Base-by-base conservation (phyloP, 2,888 invertebrate genomes). In the Invenusta paracnida region DNA sequence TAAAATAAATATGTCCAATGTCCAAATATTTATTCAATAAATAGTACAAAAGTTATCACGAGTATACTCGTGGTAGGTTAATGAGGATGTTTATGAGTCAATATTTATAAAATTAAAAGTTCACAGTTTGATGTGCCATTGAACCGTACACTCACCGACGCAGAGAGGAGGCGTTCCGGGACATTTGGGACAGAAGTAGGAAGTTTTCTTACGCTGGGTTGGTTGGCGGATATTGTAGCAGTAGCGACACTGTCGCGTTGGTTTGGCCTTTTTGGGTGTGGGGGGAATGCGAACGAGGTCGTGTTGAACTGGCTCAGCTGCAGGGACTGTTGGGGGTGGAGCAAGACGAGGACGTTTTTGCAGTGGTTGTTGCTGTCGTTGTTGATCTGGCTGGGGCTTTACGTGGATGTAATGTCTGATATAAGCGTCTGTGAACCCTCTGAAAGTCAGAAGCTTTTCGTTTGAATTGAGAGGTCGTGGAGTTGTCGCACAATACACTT, bases 1-100 rank as follows among this genome's bases (percentile, higher is more conserved):
- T 73, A 73, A 73, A 73, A 23, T 25, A 73, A 73, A 73, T 73
- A 73, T 73, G 73, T 73, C 73, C 27, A 13, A 73, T 73, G 73
- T 73, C 73, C 73, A 73, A 73, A 73, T 73, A 73, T 73, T 73
- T 73, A 73, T 73, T 73, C 73, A 73, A 73, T 73, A 73, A 73
- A 73, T 23, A 73, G 73, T 73, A 25, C 73, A 73, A 23, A 73
- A 73, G 73, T 73, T 73, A 73, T 73, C 73, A 73, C 27, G 73
- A 73, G 23, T 73, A 73, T 73, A 73, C 27, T 13, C 73, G 27
- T 73, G 73, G 27, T 73, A 23, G 17, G 73, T 73, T 73, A 73
- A 73, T 73, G 73, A 73, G 73, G 73, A 73, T 73, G 73, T 73
- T 73, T 73, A 73, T 73, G 73, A 73, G 73, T 73, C 73, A 73